phyloP scores from a whole-genome alignment of 2,113 vertebrate genomes.

The Crypturellus undulatus region DNA sequence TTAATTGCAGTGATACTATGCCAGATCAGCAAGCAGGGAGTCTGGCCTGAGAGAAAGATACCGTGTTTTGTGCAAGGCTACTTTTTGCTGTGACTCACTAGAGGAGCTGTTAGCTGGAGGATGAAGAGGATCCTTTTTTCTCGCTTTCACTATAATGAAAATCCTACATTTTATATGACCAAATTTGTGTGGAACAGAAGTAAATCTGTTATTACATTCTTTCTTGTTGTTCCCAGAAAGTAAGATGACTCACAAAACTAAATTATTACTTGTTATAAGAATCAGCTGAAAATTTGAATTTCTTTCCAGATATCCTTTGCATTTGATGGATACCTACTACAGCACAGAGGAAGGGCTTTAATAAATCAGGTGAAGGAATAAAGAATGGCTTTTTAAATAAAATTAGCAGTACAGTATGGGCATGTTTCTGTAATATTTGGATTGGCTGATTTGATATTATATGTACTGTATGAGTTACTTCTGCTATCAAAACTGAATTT shows the following conservation, averaged over 20 bases:
- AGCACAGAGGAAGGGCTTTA: neutral
- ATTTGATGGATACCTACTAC: neutral
- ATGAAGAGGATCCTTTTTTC: neutral
- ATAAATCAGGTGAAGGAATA: neutral
- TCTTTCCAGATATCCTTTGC: neutral
- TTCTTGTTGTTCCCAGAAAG: neutral
- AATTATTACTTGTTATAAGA: neutral
- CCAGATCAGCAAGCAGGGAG: neutral
- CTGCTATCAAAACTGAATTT: neutral
- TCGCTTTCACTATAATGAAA: neutral
- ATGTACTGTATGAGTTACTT: neutral
- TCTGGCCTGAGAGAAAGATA: neutral
- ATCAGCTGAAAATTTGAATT: neutral
- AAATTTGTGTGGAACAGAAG: conserved; percentile 3
- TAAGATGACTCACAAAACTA: neutral
- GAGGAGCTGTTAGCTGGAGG: neutral
- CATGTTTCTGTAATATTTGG: neutral
- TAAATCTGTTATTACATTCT: neutral
- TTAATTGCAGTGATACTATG: neutral
- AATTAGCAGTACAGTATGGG: neutral
- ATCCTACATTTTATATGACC: neutral
- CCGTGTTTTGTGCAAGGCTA: neutral
- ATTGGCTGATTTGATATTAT: neutral
- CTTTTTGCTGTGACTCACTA: neutral
- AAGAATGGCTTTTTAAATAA: neutral